Evolutionary conservation across 2,113 vertebrate species (phyloP).

Genomic region (Scytalopus superciliaris): DNA sequence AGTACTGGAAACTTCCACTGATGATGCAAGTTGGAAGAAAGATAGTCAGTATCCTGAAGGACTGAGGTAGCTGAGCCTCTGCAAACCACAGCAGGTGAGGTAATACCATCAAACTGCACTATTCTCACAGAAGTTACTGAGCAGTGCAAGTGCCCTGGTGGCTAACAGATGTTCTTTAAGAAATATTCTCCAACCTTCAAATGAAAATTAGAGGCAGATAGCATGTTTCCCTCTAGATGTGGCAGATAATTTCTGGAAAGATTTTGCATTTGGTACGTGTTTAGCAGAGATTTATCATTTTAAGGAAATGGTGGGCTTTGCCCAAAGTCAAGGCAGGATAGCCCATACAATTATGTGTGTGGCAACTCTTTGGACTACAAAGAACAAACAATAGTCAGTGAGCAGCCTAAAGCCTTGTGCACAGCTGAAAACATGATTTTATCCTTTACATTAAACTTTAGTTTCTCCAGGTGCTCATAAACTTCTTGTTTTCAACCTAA

Average conservation of each 20-base stretch:
- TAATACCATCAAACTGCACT: background rate
- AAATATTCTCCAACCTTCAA: background rate
- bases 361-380: background rate
- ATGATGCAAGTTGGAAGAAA: background rate
- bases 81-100: background rate
- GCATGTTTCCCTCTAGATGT: background rate
- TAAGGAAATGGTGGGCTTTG: background rate
- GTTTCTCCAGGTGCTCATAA: background rate
- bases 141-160: background rate
- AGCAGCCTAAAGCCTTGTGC: background rate
- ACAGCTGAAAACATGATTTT: background rate
- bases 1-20: background rate
- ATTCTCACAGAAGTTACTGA: background rate
- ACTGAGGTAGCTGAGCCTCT: background rate
- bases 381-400: background rate
- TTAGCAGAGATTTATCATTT: background rate
- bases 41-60: background rate
- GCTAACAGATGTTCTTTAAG: background rate
- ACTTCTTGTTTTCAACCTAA: background rate
- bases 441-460: background rate
- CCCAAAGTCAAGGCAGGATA: background rate
- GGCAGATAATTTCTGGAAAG: background rate
- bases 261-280: background rate
- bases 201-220: background rate
- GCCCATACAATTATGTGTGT: background rate